Evolutionary conservation across 2,797 vertebrate genomes (phyloP), one percentile per base, ranked within the genome.

Genomic region (Odontamblyopus rebecca): DNA sequence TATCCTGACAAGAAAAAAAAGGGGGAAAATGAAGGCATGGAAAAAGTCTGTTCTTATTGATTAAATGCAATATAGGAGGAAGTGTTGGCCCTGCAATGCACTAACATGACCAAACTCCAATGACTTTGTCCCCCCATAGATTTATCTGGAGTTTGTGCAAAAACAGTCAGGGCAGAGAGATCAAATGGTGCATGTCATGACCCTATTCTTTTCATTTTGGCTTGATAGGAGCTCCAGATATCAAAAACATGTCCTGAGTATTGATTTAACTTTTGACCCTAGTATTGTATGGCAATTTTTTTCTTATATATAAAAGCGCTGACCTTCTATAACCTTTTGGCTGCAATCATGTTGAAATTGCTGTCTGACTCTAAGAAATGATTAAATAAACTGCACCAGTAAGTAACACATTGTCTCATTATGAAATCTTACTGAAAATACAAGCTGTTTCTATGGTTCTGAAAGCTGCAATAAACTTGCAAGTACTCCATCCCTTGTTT

Each of bases 181-280:
- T 92, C 86, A 89, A 88, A 89, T 75, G 56, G 72, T 65, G 78
- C 73, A 77, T 82, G 89, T 82, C 86, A 72, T 27, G 86, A 90
- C 88, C 88, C 62, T 70, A 57, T 83, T 80, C 71, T 81, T 89
- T 90, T 88, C 77, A 88, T 89, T 89, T 86, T 75, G 76, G 66
- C 81, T 86, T 70, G 73, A 89, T 72, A 72, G 73, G 75, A 82
- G 75, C 86, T 78, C 60, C 32, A 73, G 84, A 89, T 90, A 89
- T 87, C 79, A 87, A 89, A 62, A 87, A 84, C 61, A 57, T 32
- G 66, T 79, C 82, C 54, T 69, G 69, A 75, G 85, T 82, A 87
- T 89, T 86, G 88, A 88, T 89, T 89, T 82, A 86, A 87, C 89
- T 81, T 89, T 74, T 88, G 81, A 86, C 86, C 83, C 59, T 53